Conservation (phyloP, 35 echinoderm and acorn worm species). For the Hemicentrotus pulcherrimus region DNA sequence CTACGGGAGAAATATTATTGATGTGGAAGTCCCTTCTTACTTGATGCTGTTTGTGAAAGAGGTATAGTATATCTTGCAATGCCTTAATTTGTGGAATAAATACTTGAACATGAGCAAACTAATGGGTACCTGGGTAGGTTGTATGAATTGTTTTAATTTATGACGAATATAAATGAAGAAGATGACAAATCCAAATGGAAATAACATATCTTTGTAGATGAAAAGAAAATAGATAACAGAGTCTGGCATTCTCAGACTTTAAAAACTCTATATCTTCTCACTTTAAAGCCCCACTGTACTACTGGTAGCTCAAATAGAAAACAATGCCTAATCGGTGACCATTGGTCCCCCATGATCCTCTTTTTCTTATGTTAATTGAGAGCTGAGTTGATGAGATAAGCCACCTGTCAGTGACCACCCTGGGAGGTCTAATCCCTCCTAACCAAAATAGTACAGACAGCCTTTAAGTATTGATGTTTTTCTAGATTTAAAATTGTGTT, state of each 20-base stretch:
- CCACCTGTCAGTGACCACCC: too few relatives aligned
- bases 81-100: neutral
- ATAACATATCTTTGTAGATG: neutral
- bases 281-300: too few relatives aligned
- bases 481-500: too few relatives aligned
- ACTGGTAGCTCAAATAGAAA: too few relatives aligned
- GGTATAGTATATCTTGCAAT: slow-evolving; percentile 46
- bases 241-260: neutral
- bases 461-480: too few relatives aligned
- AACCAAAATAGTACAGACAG: too few relatives aligned
- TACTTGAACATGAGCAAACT: neutral
- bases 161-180: neutral
- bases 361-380: too few relatives aligned
- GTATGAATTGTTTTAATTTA: neutral
- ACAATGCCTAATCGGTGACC: too few relatives aligned
- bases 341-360: too few relatives aligned
- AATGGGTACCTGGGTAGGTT: neutral
- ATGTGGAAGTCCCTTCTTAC: slow-evolving; percentile 82
- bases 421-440: too few relatives aligned
- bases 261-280: too few relatives aligned
- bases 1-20: slow-evolving; percentile 80
- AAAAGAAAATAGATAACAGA: neutral
- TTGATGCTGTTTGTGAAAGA: slow-evolving; percentile 75
- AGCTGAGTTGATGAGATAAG: too few relatives aligned
- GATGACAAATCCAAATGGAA: neutral